Evolutionary conservation across 2,113 vertebrate species (phyloP).

Genomic region (Taurulus bubalis): DNA sequence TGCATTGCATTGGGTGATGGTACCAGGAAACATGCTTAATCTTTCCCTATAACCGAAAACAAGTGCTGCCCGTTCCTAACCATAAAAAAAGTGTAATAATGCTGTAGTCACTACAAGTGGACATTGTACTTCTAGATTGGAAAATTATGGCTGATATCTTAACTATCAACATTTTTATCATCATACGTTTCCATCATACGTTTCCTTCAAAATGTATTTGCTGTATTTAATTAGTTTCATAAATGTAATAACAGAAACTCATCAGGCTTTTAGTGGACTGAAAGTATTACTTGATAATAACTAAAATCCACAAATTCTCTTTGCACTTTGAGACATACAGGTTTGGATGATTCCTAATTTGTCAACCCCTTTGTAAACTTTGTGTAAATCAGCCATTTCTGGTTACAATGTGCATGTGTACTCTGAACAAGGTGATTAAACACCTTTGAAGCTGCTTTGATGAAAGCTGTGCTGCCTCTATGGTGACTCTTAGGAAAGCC

Average conservation of each 20-base stretch:
- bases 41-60: neutral
- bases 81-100: neutral
- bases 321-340: neutral
- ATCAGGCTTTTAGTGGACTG: too few species aligned
- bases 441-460: neutral
- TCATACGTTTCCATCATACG: too few species aligned
- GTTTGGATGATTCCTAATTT: neutral
- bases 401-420: neutral
- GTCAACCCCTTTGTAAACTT: neutral
- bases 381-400: neutral
- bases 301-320: neutral
- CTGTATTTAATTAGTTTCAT: neutral
- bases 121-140: neutral
- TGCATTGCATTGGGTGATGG: neutral
- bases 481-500: constrained; percentile 11
- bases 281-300: too few species aligned
- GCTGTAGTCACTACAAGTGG: neutral
- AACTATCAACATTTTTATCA: neutral
- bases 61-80: neutral
- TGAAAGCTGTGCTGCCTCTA: neutral
- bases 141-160: neutral
- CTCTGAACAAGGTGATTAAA: neutral
- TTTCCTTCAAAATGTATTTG: neutral
- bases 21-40: too few species aligned
- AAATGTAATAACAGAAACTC: neutral